A percentile compares a stretch with the other conserved stretches of the same genome.
Conservation (phyloP, 1,140 invertebrate genomes). For the Pseudomyrmex gracilis region DNA sequence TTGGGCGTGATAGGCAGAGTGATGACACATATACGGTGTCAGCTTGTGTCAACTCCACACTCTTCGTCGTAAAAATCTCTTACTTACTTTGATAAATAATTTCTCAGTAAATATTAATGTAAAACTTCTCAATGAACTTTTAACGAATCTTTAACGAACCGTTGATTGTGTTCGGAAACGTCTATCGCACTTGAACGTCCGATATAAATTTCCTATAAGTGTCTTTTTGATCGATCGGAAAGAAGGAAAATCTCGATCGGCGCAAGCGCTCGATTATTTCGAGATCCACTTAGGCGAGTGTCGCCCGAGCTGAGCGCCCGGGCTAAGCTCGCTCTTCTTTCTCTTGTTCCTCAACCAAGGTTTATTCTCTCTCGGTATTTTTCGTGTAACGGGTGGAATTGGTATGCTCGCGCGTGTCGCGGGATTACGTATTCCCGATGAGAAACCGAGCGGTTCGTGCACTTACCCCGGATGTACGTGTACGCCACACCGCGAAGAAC, state of each 20-base stretch:
- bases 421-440: constrained; percentile 67
- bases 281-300: constrained; percentile 50
- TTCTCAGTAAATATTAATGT: neutral
- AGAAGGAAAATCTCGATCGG: constrained; percentile 12
- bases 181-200: neutral
- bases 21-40: neutral
- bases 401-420: constrained; percentile 65
- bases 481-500: constrained; percentile 38
- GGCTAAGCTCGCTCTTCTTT: constrained; percentile 5
- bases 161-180: neutral
- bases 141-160: too few species aligned
- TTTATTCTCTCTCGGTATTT: constrained; percentile 36
- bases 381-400: constrained; percentile 65
- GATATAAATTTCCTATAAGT: neutral
- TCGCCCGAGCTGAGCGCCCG: constrained; percentile 19
- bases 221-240: constrained; percentile 2
- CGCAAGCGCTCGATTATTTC: constrained; percentile 38
- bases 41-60: neutral
- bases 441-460: constrained; percentile 68
- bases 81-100: neutral
- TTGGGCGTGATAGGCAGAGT: neutral
- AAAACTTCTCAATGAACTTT: neutral
- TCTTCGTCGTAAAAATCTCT: neutral
- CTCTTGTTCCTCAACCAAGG: neutral
- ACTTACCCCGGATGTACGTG: constrained; percentile 68